Conservation (phyloP, 2,797 vertebrate genomes). For the Salmo trutta region DNA sequence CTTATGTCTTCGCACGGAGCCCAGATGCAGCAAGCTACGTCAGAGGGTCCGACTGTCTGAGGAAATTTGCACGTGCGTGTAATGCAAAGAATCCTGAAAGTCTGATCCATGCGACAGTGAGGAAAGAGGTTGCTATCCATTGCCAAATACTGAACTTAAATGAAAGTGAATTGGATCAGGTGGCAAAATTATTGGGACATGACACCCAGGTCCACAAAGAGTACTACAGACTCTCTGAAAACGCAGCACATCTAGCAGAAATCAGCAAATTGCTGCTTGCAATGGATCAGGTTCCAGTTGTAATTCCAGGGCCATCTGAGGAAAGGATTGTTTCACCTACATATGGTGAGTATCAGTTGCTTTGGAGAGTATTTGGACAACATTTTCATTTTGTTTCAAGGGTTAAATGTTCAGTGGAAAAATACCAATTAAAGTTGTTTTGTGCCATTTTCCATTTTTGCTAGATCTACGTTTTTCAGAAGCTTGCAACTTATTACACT, state of each 20-base stretch:
- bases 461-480: neutral
- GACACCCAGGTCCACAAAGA: slow-evolving; percentile 46
- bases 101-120: slow-evolving; percentile 62
- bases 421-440: neutral
- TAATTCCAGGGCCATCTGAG: neutral
- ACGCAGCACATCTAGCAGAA: slow-evolving; percentile 61
- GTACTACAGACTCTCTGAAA: slow-evolving; percentile 53
- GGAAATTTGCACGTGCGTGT: slow-evolving; percentile 67
- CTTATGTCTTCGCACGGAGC: slow-evolving; percentile 69
- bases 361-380: slow-evolving; percentile 32
- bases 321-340: slow-evolving; percentile 18
- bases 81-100: slow-evolving; percentile 70
- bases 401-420: neutral
- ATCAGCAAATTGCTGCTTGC: slow-evolving; percentile 63
- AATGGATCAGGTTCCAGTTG: slow-evolving; percentile 46
- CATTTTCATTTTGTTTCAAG: neutral
- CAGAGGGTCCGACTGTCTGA: slow-evolving; percentile 69
- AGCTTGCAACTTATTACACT: neutral
- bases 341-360: slow-evolving; percentile 51
- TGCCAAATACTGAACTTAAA: slow-evolving; percentile 73
- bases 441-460: neutral
- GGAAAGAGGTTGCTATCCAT: slow-evolving; percentile 68
- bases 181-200: slow-evolving; percentile 56
- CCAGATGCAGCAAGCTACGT: slow-evolving; percentile 71
- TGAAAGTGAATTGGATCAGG: slow-evolving; percentile 58